Evolutionary conservation across 2,797 vertebrate genomes (phyloP).

Genomic region (Sebastiscus tertius): DNA sequence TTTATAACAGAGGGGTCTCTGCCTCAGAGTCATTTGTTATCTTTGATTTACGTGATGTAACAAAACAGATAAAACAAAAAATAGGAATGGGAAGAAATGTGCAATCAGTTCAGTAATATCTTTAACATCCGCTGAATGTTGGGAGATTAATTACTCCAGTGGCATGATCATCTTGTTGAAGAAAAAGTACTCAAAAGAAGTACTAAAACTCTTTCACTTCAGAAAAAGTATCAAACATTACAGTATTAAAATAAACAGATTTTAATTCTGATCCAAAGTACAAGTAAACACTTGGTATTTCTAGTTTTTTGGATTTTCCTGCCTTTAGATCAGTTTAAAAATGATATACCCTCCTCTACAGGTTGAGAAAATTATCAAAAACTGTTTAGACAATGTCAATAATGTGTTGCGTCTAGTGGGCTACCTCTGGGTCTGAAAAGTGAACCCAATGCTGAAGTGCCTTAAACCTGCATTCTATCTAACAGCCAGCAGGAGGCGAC

Average conservation of each 20-base stretch:
- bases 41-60: conserved; percentile 50
- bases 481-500: too few relatives aligned
- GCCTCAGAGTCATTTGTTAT: conserved; percentile 50
- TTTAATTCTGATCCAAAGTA: neutral
- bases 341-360: neutral
- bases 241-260: neutral
- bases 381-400: neutral
- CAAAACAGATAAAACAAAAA: conserved; percentile 38
- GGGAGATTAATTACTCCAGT: neutral
- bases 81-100: conserved; percentile 3
- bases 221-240: neutral
- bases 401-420: neutral
- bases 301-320: neutral
- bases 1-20: conserved; percentile 40
- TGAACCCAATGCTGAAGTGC: too few relatives aligned
- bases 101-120: conserved; percentile 22
- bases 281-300: neutral
- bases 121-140: conserved; percentile 23
- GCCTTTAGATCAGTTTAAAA: neutral
- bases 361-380: neutral
- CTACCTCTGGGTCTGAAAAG: too few relatives aligned
- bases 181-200: neutral
- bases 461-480: too few relatives aligned
- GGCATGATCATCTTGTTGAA: neutral
- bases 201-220: neutral